Conservation (phyloP, 2,113 vertebrate genomes). For the Ailuropoda melanoleuca region DNA sequence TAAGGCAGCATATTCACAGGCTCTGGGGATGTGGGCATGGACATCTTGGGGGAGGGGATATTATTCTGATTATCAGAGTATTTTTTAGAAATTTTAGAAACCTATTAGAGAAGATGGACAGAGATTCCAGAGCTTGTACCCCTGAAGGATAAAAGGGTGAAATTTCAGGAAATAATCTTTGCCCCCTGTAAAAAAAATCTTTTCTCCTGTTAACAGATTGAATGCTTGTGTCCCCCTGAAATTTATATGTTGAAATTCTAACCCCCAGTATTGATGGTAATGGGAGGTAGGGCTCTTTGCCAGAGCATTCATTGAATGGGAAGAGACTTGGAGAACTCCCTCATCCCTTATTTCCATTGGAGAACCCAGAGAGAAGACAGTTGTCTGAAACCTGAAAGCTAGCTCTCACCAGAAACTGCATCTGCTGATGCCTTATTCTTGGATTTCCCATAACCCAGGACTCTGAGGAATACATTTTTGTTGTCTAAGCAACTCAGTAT, state of each 20-base stretch:
- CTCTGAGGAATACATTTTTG: neutral
- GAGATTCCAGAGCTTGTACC: neutral
- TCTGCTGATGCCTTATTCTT: neutral
- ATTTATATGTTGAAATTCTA: neutral
- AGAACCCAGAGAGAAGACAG: neutral
- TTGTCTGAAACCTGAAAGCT: neutral
- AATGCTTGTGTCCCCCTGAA: neutral
- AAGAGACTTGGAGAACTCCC: neutral
- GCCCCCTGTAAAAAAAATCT: neutral
- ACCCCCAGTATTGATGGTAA: neutral
- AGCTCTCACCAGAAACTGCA: neutral
- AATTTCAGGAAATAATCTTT: neutral
- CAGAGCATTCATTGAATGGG: neutral
- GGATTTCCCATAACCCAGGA: neutral
- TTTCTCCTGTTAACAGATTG: neutral
- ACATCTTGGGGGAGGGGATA: neutral
- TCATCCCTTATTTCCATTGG: neutral
- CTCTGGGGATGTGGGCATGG: neutral
- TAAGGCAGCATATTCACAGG: neutral
- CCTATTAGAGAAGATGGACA: too few species aligned
- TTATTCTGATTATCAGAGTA: neutral
- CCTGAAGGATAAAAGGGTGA: neutral
- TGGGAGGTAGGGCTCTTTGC: neutral
- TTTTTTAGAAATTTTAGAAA: neutral
- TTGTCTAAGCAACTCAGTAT: neutral